Conservation (phyloP, 2,888 invertebrate species). For the Andrena praecox region DNA sequence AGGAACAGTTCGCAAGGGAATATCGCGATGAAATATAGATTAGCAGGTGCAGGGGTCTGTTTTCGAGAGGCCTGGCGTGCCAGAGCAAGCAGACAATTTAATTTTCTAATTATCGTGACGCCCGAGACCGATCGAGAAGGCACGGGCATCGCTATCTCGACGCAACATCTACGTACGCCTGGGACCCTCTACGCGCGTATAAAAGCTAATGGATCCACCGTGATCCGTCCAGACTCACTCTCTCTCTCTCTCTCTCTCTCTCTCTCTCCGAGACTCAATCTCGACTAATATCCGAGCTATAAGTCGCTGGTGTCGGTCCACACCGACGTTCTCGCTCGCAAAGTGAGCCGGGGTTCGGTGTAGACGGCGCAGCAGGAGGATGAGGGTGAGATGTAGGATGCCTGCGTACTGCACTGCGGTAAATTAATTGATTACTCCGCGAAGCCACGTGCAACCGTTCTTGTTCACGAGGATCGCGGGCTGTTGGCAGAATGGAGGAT, state of each 20-base stretch:
- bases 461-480: conserved; percentile 45
- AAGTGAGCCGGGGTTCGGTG: conserved; percentile 29
- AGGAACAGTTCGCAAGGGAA: background rate
- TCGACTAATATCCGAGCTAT: conserved; percentile 79
- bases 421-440: conserved; percentile 74
- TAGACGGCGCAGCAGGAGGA: conserved; percentile 29
- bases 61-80: conserved; percentile 32
- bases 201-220: conserved; percentile 80
- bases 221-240: conserved; percentile 60
- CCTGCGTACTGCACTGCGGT: conserved; percentile 69
- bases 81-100: conserved; percentile 79
- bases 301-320: conserved; percentile 52
- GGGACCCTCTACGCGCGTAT: conserved; percentile 73
- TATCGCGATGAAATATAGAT: conserved; percentile 36
- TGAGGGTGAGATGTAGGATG: conserved; percentile 47
- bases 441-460: conserved; percentile 70
- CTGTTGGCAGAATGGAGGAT: conserved; percentile 17
- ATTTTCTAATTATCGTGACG: conserved; percentile 84
- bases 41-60: conserved; percentile 35
- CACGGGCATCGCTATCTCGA: conserved; percentile 75
- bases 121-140: conserved; percentile 68
- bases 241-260: background rate
- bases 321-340: conserved; percentile 43
- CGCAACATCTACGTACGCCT: conserved; percentile 76
- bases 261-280: conserved; percentile 76